phyloP scores from a whole-genome alignment of 2,888 invertebrate species.

The Scrobipalpa atriplicella region DNA sequence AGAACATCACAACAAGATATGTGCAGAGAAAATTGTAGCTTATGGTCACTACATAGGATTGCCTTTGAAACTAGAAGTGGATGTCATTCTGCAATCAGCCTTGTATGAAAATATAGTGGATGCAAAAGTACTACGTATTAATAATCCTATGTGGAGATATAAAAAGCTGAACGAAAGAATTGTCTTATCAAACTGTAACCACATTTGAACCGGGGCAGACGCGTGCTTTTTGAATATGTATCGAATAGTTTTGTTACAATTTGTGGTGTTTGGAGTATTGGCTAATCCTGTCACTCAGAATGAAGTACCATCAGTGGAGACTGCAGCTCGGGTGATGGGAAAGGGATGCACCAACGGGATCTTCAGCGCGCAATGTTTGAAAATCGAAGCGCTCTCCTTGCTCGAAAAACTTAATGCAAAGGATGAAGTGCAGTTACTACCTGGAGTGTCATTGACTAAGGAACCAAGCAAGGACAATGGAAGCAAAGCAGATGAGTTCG shows the following conservation, averaged over 20 bases:
- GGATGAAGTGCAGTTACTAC: constrained; percentile 66
- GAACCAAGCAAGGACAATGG: constrained; percentile 78
- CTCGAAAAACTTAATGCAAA: constrained; percentile 70
- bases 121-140: constrained; percentile 62
- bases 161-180: constrained; percentile 68
- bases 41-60: constrained; percentile 35
- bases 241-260: constrained; percentile 51
- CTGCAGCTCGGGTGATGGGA: constrained; percentile 58
- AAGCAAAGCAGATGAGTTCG: constrained; percentile 86
- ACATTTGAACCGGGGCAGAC: constrained; percentile 62
- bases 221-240: constrained; percentile 58
- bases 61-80: constrained; percentile 9
- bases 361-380: constrained; percentile 70
- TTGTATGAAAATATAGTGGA: constrained; percentile 81
- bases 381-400: constrained; percentile 72
- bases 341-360: constrained; percentile 72
- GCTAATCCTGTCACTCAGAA: constrained; percentile 60
- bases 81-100: constrained; percentile 70
- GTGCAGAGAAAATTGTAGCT: constrained; percentile 42
- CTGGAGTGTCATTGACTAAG: constrained; percentile 86
- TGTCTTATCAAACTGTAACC: constrained; percentile 71
- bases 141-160: constrained; percentile 75
- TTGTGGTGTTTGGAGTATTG: constrained; percentile 52
- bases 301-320: constrained; percentile 51
- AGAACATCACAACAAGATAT: constrained; percentile 42